phyloP scores from a whole-genome alignment of 2,888 invertebrate species.

The Nematopogon swammerdamellus region DNA sequence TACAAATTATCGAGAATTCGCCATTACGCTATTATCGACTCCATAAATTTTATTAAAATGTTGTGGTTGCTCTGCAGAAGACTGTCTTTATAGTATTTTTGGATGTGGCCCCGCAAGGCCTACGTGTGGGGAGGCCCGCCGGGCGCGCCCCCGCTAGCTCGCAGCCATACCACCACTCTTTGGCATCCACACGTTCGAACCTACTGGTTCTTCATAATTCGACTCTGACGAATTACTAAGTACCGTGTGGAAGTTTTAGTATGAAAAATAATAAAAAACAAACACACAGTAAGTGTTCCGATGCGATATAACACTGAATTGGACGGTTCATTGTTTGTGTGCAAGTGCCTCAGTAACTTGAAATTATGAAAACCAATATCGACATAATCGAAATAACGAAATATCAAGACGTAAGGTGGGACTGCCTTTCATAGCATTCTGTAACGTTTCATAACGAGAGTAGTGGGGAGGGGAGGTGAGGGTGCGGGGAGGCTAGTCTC shows the following conservation, averaged over 20 bases:
- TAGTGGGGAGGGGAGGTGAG: constrained; percentile 9
- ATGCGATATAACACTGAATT: no score
- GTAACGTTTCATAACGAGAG: constrained; percentile 37
- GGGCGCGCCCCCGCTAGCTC: constrained; percentile 1
- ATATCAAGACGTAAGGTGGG: constrained; percentile 27
- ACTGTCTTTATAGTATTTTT: no score
- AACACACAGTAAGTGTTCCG: no score
- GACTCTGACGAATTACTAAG: no score
- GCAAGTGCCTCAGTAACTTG: constrained; percentile 35
- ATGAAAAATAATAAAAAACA: no score
- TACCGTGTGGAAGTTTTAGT: no score
- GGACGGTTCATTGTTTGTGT: constrained; percentile 22
- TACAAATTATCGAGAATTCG: constrained; percentile 19
- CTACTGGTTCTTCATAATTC: no score
- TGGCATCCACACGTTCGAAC: no score
- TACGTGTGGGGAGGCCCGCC: no score
- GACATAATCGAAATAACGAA: no score
- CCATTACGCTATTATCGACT: constrained; percentile 26
- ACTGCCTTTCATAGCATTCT: constrained; percentile 47
- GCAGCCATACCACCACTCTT: constrained; percentile 4
- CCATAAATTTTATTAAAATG: constrained; percentile 2
- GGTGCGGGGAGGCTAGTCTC: no score
- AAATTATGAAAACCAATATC: constrained; percentile 17
- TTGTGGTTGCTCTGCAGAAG: constrained; percentile 8
- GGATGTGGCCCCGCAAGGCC: no score